Conservation (phyloP, 92 coral and sea anemone genomes). For the Chrysogorgia sp. region DNA sequence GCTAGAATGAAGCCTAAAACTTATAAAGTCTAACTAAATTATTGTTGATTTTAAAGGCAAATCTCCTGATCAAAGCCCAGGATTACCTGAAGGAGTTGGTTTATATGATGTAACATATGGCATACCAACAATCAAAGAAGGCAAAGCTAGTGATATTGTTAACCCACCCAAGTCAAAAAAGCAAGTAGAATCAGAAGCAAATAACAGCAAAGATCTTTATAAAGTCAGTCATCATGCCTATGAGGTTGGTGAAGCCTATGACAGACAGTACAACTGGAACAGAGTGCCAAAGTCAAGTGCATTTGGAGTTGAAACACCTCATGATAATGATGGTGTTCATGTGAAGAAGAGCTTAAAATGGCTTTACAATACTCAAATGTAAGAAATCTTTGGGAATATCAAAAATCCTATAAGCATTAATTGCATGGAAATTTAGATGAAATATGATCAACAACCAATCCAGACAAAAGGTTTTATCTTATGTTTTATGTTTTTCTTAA, state of each 20-base stretch:
- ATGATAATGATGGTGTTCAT: conserved; percentile 93
- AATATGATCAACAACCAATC: no score
- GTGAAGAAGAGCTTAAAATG: conserved; percentile 87
- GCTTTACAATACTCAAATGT: conserved; percentile 97
- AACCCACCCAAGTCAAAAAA: conserved; percentile 80
- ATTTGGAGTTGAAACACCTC: conserved; percentile 97
- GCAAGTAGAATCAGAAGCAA: conserved; percentile 74
- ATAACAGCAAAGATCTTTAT: conserved; percentile 84
- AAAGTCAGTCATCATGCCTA: conserved; percentile 93
- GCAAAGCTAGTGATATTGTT: conserved; percentile 93
- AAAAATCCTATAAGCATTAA: not conserved
- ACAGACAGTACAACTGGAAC: conserved; percentile 92
- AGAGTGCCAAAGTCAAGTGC: conserved; percentile 80
- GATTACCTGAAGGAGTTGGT: conserved; percentile 82
- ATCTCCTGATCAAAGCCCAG: conserved; percentile 82
- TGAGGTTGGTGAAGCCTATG: conserved; percentile 95
- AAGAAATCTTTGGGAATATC: conserved; percentile 29
- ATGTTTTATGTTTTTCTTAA: not conserved
- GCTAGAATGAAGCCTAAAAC: no score
- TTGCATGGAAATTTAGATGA: no score
- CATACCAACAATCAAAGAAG: conserved; percentile 90
- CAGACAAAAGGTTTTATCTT: no score
- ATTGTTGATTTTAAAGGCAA: conserved; percentile 41
- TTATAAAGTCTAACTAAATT: not conserved
- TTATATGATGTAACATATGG: conserved; percentile 87